Evolutionary conservation across 2,888 invertebrate species (phyloP).

Genomic region (Disparrhopalites patrizii): DNA sequence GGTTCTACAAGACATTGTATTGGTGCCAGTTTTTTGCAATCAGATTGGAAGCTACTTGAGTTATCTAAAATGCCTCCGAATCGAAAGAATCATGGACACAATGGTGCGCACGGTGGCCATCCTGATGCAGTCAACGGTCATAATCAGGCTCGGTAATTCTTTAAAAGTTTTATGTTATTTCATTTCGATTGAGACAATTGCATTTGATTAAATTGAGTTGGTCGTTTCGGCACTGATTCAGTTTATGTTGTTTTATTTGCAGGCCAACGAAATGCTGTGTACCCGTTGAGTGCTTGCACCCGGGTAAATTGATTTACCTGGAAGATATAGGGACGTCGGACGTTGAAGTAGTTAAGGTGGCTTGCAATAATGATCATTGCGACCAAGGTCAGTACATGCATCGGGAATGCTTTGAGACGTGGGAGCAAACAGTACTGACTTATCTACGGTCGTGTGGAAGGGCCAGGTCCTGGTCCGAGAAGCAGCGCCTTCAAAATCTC

Average conservation of each 20-base stretch:
- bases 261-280: slow-evolving; percentile 45
- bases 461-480: slow-evolving; percentile 89
- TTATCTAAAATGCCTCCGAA: slow-evolving; percentile 40
- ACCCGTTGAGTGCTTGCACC: slow-evolving; percentile 53
- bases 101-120: slow-evolving; percentile 21
- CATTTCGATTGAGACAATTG: background rate
- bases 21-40: slow-evolving; percentile 1
- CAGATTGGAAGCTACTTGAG: background rate
- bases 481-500: slow-evolving; percentile 87
- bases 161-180: background rate
- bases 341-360: slow-evolving; percentile 77
- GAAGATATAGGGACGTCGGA: slow-evolving; percentile 59
- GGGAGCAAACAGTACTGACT: slow-evolving; percentile 84
- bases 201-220: background rate
- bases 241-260: background rate
- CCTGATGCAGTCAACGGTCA: slow-evolving; percentile 10
- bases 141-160: slow-evolving; percentile 23
- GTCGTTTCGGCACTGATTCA: background rate
- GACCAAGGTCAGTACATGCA: slow-evolving; percentile 88
- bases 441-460: slow-evolving; percentile 86
- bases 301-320: slow-evolving; percentile 58
- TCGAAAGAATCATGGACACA: slow-evolving; percentile 28
- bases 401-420: slow-evolving; percentile 88
- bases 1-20: too few species aligned
- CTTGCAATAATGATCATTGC: slow-evolving; percentile 93